Base-by-base conservation (phyloP, 2,888 invertebrate species). In the Diploptera punctata region DNA sequence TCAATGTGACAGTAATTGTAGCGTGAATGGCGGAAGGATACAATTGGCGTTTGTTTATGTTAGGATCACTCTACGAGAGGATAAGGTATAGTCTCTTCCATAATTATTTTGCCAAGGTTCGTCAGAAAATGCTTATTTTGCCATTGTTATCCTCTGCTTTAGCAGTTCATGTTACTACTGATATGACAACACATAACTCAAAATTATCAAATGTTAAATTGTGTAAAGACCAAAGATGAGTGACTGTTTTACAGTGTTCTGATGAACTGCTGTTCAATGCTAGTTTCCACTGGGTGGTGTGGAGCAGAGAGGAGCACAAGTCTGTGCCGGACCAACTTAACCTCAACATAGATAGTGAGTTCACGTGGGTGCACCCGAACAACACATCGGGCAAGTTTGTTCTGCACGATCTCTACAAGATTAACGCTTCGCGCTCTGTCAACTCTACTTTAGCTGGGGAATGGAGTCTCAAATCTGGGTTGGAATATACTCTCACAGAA, bases 171-270 rank as follows among this genome's bases (percentile, higher is more conserved):
- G n/a, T n/a, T n/a, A n/a, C n/a, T n/a, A n/a, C n/a, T n/a, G n/a
- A n/a, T n/a, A n/a, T n/a, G n/a, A n/a, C n/a, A n/a, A n/a, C n/a
- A n/a, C n/a, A n/a, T n/a, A n/a, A n/a, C n/a, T n/a, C n/a, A n/a
- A n/a, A n/a, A n/a, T n/a, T n/a, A n/a, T n/a, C n/a, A n/a, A n/a
- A n/a, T n/a, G n/a, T n/a, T n/a, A n/a, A n/a, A n/a, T n/a, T n/a
- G n/a, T n/a, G n/a, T n/a, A n/a, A n/a, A n/a, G n/a, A n/a, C n/a
- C n/a, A n/a, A n/a, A n/a, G n/a, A n/a, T n/a, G n/a, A n/a, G n/a
- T n/a, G n/a, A n/a, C n/a, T n/a, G n/a, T 16, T 31, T 31, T 60
- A 9, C 60, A 60, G 60, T 31, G 60, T 16, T 26, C 60, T 60
- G 31, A 0, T 7, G 19, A n/a, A 10, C 31, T 29, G 7, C 31